These are phyloP conservation scores for Nomada lathburiana DNA, from an alignment of 2,888 invertebrate genomes.

Conservation along the genomic window DNA sequence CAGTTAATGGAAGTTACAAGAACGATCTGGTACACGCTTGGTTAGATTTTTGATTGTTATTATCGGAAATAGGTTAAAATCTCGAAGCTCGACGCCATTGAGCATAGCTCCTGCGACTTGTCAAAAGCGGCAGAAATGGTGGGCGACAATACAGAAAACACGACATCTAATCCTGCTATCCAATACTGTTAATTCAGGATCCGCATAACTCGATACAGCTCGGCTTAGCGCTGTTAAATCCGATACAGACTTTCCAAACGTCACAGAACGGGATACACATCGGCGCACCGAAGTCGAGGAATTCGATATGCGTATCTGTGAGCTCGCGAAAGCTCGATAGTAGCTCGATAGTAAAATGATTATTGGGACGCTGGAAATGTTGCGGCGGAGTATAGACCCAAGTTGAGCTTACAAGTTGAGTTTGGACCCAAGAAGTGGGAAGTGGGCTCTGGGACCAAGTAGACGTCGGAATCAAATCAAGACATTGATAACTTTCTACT, in stretches of 20 bases:
- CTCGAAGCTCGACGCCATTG: not conserved
- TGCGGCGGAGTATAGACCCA: too few relatives aligned
- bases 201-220: conserved; percentile 2
- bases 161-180: not conserved
- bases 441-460: too few relatives aligned
- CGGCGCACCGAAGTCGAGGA: not conserved
- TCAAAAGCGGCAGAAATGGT: not conserved
- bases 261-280: conserved; percentile 4
- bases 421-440: too few relatives aligned
- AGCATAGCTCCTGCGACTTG: not conserved
- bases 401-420: too few relatives aligned
- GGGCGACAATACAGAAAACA: not conserved
- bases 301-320: not conserved
- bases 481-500: too few relatives aligned
- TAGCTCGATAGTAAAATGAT: not conserved
- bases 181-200: conserved; percentile 17
- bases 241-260: not conserved
- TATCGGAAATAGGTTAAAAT: not conserved
- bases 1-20: too few relatives aligned
- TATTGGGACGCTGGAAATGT: not conserved
- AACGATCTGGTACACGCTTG: too few relatives aligned
- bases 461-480: too few relatives aligned
- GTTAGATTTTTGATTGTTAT: too few relatives aligned
- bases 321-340: not conserved
- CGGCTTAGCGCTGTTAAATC: conserved; percentile 9